Evolutionary conservation across 2,113 vertebrate species (phyloP).

Genomic region (Arenaria interpres): DNA sequence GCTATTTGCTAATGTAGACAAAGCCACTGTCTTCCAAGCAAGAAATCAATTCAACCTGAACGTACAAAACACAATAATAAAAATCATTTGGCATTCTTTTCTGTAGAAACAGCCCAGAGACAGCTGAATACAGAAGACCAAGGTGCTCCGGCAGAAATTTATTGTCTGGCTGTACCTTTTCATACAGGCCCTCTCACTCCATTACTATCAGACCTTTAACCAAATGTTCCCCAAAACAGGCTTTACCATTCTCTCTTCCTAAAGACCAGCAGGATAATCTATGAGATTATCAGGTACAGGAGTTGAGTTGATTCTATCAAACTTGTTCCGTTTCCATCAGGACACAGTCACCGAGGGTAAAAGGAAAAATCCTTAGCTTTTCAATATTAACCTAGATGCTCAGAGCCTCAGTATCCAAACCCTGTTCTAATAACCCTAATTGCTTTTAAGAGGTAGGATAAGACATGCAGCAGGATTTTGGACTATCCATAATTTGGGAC

Average conservation of each 20-base stretch:
- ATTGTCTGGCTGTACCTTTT: not conserved
- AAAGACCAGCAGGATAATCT: not conserved
- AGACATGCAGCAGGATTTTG: not conserved
- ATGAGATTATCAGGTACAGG: not conserved
- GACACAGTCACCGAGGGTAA: not conserved
- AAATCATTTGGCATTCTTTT: not conserved
- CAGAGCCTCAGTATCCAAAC: not conserved
- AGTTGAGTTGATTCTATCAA: not conserved
- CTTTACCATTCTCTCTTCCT: not conserved
- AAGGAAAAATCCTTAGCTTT: not conserved
- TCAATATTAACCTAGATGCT: not conserved
- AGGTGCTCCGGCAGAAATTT: not conserved
- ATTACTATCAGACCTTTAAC: not conserved
- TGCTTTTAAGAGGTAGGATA: not conserved
- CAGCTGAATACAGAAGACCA: not conserved
- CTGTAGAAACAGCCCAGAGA: not conserved
- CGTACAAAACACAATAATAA: not conserved
- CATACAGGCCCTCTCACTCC: not conserved
- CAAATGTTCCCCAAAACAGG: not conserved
- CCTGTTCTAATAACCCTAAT: not conserved
- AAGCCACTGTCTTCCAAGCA: not conserved
- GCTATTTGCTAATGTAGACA: not conserved
- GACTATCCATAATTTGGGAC: not conserved
- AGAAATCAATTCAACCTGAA: not conserved
- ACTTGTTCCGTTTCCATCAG: not conserved